Base-by-base conservation (phyloP, 2,113 vertebrate genomes). In the Zapus hudsonius region DNA sequence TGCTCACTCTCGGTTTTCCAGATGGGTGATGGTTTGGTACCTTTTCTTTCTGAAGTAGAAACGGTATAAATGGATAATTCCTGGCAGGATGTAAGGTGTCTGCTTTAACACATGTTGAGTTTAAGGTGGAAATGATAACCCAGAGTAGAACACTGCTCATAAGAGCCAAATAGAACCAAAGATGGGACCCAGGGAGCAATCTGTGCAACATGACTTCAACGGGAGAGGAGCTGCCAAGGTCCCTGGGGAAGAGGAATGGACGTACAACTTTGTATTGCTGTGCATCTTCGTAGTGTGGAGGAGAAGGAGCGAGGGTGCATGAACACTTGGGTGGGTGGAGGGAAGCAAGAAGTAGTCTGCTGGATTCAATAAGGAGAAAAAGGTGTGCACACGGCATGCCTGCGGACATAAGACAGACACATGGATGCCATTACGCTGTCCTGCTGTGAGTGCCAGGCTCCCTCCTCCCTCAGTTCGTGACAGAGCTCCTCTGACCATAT, bases 361-460 rank as follows among this genome's bases (percentile, higher is more conserved):
- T 67, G 55, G 64, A 78, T 23, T 64, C 90, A 63, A 42, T 42
- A 64, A 44, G 55, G 40, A 27, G 79, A 29, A 38, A 55, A 79
- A 17, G 3, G 15, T 0, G 2, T 52, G 36, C 36, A 57, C 20
- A 70, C 25, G 52, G 70, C 55, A 36, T 11, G n/a, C 20, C 69
- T 47, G 29, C 61, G 67, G 64, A 0, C 4, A n/a, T 25, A 66
- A 67, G 64, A 75, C 66, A 66, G 36, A 76, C 66, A 80, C 82
- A 63, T 89, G 89, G 89, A 66, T 42, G 36, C 44, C 40, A 31
- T 94, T 84, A 75, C n/a, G 42, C 19, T 38, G 11, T 80, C 94
- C 89, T 81, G 76, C 91, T 91, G 73, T 73, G 84, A 70, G 44
- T 57, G 87, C 69, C 91, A 87, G n/a, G n/a, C n/a, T n/a, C n/a